Evolutionary conservation across 1,140 invertebrate species (phyloP).

Genomic region (Drosophila novamexicana): DNA sequence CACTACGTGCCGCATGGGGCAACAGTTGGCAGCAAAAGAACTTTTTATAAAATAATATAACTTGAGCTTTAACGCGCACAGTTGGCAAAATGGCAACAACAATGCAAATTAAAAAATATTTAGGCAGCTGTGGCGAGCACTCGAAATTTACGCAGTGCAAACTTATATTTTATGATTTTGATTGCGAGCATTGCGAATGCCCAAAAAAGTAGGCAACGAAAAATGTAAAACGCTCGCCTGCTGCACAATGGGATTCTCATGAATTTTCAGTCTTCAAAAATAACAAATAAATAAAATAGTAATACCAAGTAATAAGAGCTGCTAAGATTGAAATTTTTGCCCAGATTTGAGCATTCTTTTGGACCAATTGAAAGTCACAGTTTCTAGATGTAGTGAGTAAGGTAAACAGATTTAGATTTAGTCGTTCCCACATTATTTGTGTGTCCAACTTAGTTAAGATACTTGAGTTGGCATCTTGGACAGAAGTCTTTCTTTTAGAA

Average conservation of each 20-base stretch:
- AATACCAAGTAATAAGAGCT: too few species aligned
- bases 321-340: too few species aligned
- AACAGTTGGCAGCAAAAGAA: constrained; percentile 48
- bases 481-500: too few species aligned
- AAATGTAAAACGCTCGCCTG: constrained; percentile 22
- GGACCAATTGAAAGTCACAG: too few species aligned
- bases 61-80: constrained; percentile 58
- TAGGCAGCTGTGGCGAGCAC: constrained; percentile 70
- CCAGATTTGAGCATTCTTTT: too few species aligned
- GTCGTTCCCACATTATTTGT: too few species aligned
- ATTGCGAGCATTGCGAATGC: constrained; percentile 48
- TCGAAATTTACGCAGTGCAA: constrained; percentile 77
- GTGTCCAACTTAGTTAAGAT: too few species aligned
- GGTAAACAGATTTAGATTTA: too few species aligned
- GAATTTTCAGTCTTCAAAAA: too few species aligned
- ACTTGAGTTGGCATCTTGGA: too few species aligned
- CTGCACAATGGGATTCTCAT: neutral
- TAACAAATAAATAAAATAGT: too few species aligned
- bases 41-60: constrained; percentile 48
- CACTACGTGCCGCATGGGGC: constrained; percentile 50
- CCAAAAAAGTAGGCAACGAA: constrained; percentile 64
- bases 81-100: constrained; percentile 34
- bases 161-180: constrained; percentile 82
- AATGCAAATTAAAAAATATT: constrained; percentile 81
- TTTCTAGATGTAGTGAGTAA: too few species aligned